Conservation (phyloP, 2,113 vertebrate genomes). For the Furnarius figulus region DNA sequence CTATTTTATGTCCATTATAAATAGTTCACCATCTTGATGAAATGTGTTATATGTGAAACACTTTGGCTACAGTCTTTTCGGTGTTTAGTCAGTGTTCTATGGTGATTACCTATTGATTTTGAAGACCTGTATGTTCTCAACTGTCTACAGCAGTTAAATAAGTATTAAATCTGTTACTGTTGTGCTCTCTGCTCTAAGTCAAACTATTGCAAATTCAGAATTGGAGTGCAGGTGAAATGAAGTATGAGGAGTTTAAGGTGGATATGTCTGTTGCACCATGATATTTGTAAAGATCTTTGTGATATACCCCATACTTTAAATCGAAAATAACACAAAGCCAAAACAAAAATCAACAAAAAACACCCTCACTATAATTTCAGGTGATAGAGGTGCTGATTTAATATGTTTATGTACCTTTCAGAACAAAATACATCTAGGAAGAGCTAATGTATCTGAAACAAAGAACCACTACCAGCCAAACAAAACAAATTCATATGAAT, state of each 20-base stretch:
- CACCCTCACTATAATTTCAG: neutral
- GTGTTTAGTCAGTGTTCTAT: neutral
- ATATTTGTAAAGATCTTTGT: neutral
- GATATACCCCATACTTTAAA: neutral
- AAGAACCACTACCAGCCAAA: neutral
- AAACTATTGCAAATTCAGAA: neutral
- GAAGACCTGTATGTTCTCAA: neutral
- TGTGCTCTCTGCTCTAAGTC: neutral
- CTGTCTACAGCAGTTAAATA: neutral
- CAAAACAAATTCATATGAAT: neutral
- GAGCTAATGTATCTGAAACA: neutral
- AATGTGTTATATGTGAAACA: neutral
- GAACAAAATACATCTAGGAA: neutral
- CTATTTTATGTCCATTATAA: conserved; percentile 8
- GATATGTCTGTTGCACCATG: neutral
- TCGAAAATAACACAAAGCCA: neutral
- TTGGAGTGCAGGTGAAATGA: neutral
- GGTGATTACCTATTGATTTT: neutral
- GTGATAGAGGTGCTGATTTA: neutral
- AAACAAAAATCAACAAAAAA: neutral
- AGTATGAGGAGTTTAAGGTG: neutral
- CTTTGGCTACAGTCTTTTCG: neutral
- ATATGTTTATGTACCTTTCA: neutral
- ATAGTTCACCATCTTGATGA: conserved; percentile 11
- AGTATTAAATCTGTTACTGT: neutral